Evolutionary conservation across 2,888 invertebrate species (phyloP).

Genomic region (Emmelina monodactyla): DNA sequence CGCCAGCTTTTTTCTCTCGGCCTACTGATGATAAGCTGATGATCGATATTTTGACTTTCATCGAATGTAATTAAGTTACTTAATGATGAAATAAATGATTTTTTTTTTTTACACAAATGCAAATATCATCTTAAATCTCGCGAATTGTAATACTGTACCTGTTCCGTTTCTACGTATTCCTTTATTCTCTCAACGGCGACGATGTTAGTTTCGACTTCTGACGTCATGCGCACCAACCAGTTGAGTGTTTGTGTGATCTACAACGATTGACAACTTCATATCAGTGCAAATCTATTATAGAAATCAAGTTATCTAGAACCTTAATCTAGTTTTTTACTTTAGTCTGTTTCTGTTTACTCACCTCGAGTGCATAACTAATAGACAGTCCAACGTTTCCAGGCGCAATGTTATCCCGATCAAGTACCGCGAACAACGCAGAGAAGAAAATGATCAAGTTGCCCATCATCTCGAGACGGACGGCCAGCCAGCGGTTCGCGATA

Average conservation of each 20-base stretch:
- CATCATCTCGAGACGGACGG: constrained; percentile 93
- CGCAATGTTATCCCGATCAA: constrained; percentile 73
- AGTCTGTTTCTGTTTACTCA: background rate
- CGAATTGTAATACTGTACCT: too few relatives aligned
- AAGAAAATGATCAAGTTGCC: constrained; percentile 96
- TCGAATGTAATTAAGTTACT: too few relatives aligned
- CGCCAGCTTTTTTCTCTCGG: too few relatives aligned
- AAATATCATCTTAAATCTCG: too few relatives aligned
- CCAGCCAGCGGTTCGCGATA: constrained; percentile 95
- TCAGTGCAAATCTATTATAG: too few relatives aligned
- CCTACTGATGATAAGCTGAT: too few relatives aligned
- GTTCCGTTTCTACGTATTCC: constrained; percentile 89
- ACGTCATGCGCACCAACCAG: constrained; percentile 95
- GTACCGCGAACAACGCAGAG: constrained; percentile 90
- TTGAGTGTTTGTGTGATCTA: constrained; percentile 95
- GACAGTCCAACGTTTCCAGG: constrained; percentile 89
- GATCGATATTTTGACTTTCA: too few relatives aligned
- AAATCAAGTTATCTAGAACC: too few relatives aligned
- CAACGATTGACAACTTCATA: constrained; percentile 11
- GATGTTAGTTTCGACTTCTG: constrained; percentile 96
- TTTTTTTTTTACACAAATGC: too few relatives aligned
- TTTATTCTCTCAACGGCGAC: constrained; percentile 97
- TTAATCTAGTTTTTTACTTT: too few relatives aligned
- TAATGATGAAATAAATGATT: too few relatives aligned
- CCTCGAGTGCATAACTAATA: constrained; percentile 86